A percentile compares a stretch with the other conserved stretches of the same genome.
Evolutionary conservation across 92 coral and sea anemone species (phyloP).

Genomic region (Umimayanthus chanpuru): DNA sequence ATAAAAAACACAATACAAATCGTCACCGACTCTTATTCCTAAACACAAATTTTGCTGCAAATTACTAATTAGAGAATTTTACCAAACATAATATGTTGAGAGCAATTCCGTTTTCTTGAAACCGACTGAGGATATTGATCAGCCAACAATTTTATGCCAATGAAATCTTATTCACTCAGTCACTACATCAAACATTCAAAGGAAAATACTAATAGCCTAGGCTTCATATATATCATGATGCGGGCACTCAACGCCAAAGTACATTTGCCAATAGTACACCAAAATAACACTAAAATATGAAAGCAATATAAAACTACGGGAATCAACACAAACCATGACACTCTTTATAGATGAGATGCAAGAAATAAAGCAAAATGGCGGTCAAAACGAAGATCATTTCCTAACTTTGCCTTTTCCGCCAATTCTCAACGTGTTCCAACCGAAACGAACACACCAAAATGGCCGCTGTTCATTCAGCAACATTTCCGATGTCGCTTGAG

Average conservation of each 20-base stretch:
- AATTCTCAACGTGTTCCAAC: slow-evolving; percentile 1
- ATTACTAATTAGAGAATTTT: no score
- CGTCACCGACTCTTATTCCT: no score
- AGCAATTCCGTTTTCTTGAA: neutral
- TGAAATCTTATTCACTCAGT: no score
- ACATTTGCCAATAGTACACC: neutral
- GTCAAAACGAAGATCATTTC: neutral
- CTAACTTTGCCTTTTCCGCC: neutral
- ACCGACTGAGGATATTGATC: neutral
- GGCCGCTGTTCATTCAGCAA: slow-evolving; percentile 20
- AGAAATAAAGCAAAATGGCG: neutral
- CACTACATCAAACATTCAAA: no score
- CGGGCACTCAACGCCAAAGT: neutral
- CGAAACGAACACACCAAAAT: slow-evolving; percentile 13
- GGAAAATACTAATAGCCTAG: neutral
- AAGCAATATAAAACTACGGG: neutral
- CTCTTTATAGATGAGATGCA: neutral
- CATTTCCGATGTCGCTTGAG: neutral
- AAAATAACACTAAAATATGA: no score
- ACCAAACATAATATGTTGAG: neutral
- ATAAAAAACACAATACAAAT: no score
- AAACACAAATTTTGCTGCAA: no score
- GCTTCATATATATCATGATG: neutral
- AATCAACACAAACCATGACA: neutral
- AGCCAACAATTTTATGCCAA: no score